These are phyloP conservation scores for Gymnothorax reevesii DNA, from an alignment of 2,797 vertebrate species.

Conservation along the genomic window DNA sequence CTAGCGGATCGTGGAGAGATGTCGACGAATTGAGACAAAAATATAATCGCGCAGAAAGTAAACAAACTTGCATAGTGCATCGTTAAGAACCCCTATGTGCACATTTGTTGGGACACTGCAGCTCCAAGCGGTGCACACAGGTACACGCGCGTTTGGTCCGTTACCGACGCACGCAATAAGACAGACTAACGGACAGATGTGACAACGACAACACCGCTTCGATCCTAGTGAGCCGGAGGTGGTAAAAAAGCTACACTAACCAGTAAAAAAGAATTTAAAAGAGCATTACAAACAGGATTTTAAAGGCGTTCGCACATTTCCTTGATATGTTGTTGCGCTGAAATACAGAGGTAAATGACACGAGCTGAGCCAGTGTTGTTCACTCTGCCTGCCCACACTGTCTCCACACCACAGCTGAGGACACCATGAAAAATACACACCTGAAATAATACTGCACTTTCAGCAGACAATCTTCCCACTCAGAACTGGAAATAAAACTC, in stretches of 20 bases:
- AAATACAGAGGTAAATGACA: neutral
- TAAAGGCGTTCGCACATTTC: neutral
- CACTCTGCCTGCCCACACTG: neutral
- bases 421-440: neutral
- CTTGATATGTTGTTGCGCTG: neutral
- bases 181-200: too few relatives aligned
- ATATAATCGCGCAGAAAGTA: too few relatives aligned
- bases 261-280: neutral
- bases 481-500: slow-evolving; percentile 5
- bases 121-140: too few relatives aligned
- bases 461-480: slow-evolving; percentile 12
- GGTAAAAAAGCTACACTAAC: neutral
- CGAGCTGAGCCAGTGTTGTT: neutral
- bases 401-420: neutral
- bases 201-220: too few relatives aligned
- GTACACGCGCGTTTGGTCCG: too few relatives aligned
- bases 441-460: neutral
- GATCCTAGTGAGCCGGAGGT: too few relatives aligned
- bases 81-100: too few relatives aligned
- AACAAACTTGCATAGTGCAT: too few relatives aligned
- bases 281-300: neutral
- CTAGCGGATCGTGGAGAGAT: too few relatives aligned
- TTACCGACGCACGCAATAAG: too few relatives aligned
- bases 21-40: too few relatives aligned
- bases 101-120: too few relatives aligned